A percentile compares a stretch with the other conserved stretches of the same genome.
phyloP scores from a whole-genome alignment of 2,888 invertebrate genomes.

The Prenolepis imparis region DNA sequence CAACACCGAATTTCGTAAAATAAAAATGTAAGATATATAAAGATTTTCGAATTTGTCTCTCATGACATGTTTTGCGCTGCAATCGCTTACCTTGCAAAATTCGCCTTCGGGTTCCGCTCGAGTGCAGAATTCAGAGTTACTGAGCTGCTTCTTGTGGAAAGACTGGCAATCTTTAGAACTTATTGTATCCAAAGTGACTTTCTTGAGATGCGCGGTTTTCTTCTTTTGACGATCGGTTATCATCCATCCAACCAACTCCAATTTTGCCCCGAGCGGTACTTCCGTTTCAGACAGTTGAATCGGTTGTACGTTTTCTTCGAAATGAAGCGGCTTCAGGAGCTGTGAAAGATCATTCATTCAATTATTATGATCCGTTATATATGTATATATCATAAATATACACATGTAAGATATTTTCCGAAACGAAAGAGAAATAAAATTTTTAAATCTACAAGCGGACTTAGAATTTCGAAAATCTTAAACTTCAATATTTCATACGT shows the following conservation, averaged over 20 bases:
- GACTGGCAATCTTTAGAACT: background rate
- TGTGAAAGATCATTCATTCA: background rate
- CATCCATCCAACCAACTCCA: slow-evolving; percentile 34
- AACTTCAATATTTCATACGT: background rate
- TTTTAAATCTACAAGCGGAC: background rate
- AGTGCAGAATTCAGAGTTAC: slow-evolving; percentile 29
- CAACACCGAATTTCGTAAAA: background rate
- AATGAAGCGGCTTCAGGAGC: background rate
- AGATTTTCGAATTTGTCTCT: background rate
- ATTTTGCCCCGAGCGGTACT: background rate
- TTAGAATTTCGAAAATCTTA: background rate
- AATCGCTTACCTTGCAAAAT: slow-evolving; percentile 32
- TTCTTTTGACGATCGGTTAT: background rate
- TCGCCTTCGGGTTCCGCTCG: background rate
- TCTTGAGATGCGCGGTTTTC: slow-evolving; percentile 5
- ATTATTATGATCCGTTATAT: background rate
- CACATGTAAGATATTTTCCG: background rate
- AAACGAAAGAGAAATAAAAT: background rate
- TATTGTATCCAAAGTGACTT: slow-evolving; percentile 7
- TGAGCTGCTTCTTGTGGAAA: slow-evolving; percentile 7
- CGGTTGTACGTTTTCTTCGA: background rate
- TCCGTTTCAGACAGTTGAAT: background rate
- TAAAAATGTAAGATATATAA: background rate
- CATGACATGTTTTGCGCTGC: background rate
- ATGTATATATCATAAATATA: background rate